A percentile compares a stretch with the other conserved stretches of the same genome.
Evolutionary conservation across 2,797 vertebrate genomes (phyloP).

Genomic region (Lates japonicus): DNA sequence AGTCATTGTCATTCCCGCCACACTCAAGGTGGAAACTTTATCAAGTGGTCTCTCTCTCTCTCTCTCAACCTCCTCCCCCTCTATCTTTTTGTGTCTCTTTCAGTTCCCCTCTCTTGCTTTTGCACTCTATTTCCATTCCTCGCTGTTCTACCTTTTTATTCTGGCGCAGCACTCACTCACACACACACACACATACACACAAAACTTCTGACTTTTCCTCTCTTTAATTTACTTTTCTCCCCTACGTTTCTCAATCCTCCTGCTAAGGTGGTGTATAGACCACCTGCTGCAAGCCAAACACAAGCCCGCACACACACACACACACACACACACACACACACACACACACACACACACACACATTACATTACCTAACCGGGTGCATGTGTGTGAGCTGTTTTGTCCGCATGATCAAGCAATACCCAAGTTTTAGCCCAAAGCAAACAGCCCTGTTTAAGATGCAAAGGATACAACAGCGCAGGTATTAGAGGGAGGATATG

Average conservation of each 20-base stretch:
- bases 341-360: not conserved
- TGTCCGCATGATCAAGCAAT: conserved; percentile 65
- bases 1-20: conserved; percentile 71
- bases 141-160: conserved; percentile 21
- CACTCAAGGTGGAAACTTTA: conserved; percentile 68
- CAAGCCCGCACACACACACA: too few relatives aligned
- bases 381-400: conserved; percentile 28
- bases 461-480: conserved; percentile 72
- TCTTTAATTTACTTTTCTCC: conserved; percentile 31
- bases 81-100: conserved; percentile 42
- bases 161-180: not conserved
- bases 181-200: not conserved
- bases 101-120: conserved; percentile 37
- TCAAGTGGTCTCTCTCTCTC: conserved; percentile 57
- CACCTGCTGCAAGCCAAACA: conserved; percentile 30
- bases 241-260: not conserved
- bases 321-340: not conserved
- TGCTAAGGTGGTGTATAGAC: conserved; percentile 6
- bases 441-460: conserved; percentile 80
- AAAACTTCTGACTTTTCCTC: conserved; percentile 26
- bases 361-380: conserved; percentile 11
- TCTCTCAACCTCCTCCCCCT: not conserved
- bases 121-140: conserved; percentile 36
- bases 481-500: conserved; percentile 82
- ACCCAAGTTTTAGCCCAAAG: conserved; percentile 66